Base-by-base conservation (phyloP, 2,113 vertebrate genomes). In the Sisor rabdophorus region DNA sequence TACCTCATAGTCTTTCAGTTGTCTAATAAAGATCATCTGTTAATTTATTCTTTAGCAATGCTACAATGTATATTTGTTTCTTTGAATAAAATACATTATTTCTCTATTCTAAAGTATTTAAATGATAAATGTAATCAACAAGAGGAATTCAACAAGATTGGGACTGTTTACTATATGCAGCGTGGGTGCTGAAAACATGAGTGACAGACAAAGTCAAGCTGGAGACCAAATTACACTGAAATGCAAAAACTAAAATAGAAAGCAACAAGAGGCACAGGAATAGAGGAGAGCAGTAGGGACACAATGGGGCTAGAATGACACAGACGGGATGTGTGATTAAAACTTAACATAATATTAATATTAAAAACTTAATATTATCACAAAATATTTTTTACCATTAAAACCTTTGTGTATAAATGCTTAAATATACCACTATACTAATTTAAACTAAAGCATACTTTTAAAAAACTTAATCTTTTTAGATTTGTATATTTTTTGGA, bases 231-330 rank as follows among this genome's bases (percentile, higher is more conserved):
- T 82, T 82, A 44, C 59, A 71, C 30, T 54, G n/a, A 16, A 68
- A 59, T 63, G 60, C 77, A 58, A 36, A 59, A 56, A 48, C 47
- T 24, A 79, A 76, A 67, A 82, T 82, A 79, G 77, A 76, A 75
- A 82, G 71, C 59, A 60, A 54, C 16, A 26, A 69, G 63, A 65
- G 3, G 22, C 16, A 22, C 58, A 36, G 52, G 50, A 61, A 73
- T 30, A 71, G 71, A 64, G 20, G 59, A 52, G 67, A 53, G 65
- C 67, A 72, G 73, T 44, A 6, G 9, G 40, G 68, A 76, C 30
- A 36, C 54, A 53, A 13, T 26, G 24, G 69, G 56, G 52, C 44
- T 64, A 69, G 55, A 16, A 32, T 80, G 50, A 32, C 56, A 69
- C 65, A 71, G n/a, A 48, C 30, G 17, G 20, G 56, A 64, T 17